Conservation (phyloP, 2,797 vertebrate genomes). For the Paramormyrops hopkinsi region DNA sequence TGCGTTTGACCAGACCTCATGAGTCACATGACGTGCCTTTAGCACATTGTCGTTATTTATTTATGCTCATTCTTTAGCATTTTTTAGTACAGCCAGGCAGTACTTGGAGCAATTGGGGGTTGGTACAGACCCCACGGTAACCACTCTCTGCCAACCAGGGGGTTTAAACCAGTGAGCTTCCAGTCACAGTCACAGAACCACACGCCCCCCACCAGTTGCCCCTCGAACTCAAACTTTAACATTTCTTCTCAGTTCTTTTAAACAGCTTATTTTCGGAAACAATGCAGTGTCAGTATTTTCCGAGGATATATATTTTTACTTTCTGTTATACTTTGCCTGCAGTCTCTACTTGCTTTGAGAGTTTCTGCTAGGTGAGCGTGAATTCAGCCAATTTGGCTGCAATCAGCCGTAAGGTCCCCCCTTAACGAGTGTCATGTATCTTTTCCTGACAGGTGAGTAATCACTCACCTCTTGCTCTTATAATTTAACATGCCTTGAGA, state of each 20-base stretch:
- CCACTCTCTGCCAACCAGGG: neutral
- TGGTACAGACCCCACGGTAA: neutral
- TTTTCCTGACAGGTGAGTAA: constrained; percentile 67
- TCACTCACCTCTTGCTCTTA: constrained; percentile 50
- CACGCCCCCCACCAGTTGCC: neutral
- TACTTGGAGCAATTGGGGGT: neutral
- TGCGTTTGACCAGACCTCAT: neutral
- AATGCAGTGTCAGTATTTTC: neutral
- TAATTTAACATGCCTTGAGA: constrained; percentile 52
- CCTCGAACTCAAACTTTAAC: neutral
- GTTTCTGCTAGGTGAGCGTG: constrained; percentile 59
- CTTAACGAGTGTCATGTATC: constrained; percentile 56
- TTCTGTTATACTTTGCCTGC: neutral
- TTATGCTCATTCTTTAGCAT: neutral
- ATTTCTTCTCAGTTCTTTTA: neutral
- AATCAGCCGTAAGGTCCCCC: constrained; percentile 66
- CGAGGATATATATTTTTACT: neutral
- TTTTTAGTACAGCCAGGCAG: neutral
- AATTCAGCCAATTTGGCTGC: constrained; percentile 58
- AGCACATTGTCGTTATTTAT: neutral
- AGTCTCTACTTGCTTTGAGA: neutral
- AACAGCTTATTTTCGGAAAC: neutral
- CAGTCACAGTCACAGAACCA: neutral
- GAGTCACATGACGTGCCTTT: neutral
- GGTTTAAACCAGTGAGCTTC: neutral